Base-by-base conservation (phyloP, 2,888 invertebrate species). In the Acleris sparsana region DNA sequence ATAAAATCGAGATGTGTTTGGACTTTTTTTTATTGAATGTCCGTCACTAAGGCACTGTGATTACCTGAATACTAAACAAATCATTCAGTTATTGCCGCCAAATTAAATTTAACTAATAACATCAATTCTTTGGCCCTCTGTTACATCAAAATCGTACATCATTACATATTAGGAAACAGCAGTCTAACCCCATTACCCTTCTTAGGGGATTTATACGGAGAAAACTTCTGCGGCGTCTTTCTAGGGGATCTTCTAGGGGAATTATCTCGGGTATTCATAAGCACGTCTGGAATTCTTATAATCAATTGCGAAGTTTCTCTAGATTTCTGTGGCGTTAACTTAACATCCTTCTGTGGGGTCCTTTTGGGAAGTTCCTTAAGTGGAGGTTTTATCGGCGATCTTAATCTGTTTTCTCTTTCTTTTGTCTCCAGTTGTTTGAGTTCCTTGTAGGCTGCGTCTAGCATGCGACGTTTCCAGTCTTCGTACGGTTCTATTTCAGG, bases 391-490 rank as follows among this genome's bases (percentile, higher is more conserved):
- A 56, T 63, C 52, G 67, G 7, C 7, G 56, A 39, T 60, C 60
- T 25, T 44, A 53, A 5, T 53, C 39, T 51, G 18, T 63, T 69
- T 22, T 72, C 69, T 1, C 67, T 74, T 25, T 78, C 72, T 5
- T 70, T 52, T 51, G 75, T 72, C 58, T 85, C 78, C 4, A 82
- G 22, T 5, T 78, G 78, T 58, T 71, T 77, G 0, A 87, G 62
- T 64, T 91, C 90, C 69, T 80, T 82, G 64, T 87, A 86, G 0
- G 95, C 93, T 11, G 84, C 77, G 68, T 92, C 86, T 18, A 95
- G 73, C 80, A 95, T 94, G 46, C 95, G 86, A 22, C 82, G 82
- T 69, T 94, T 95, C 95, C 95, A 95, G 16, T 88, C 89, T 65
- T 94, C 93, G 70, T 95, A 95, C 1, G 93, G 88, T 79, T 95